Evolutionary conservation across 1,140 invertebrate genomes (phyloP), one percentile per base, ranked within the genome.

Genomic region (Drosophila sproati): DNA sequence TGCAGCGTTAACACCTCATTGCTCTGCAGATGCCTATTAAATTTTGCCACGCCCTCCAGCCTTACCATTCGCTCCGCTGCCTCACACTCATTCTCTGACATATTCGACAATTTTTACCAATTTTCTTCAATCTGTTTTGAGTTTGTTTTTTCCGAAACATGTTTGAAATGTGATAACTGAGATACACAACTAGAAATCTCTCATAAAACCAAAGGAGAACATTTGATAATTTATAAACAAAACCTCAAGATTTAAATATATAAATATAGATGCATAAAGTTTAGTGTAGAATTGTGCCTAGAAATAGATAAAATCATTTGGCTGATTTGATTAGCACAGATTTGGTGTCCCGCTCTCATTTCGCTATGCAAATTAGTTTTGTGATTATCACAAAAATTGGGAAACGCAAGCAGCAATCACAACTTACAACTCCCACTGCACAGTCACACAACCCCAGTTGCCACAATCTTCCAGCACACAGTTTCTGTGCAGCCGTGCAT

Each of bases 321-420:
- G 37, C 52, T 82, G 80, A 88, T 88, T 82, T 87, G 77, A 88
- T 88, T 87, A 87, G 66, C 50, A 60, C 34, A 79, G 72, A 79
- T 83, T 83, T 83, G 76, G 52, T 66, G 76, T 4, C 7, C 20
- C 32, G 6, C 48, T 67, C 43, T 32, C 34, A 68, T 66, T 71
- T 66, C 56, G 66, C 69, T 83, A 88, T 87, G 83, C 83, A 87
- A 88, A 87, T 87, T 86, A 86, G 78, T 75, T 78, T 60, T 75
- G 78, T 86, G 82, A 86, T 86, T 86, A 86, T 86, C 78, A 62
- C 79, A 70, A 73, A 87, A 87, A 82, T 87, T 82, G 82, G 72
- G 76, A 87, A 76, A 79, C 54, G 47, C 66, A 47, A 57, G 74
- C n/a, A 5, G 12, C 29, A 60, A 20, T 20, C 20, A 20, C 20